These are phyloP conservation scores for Toxonevra muliebris DNA, from an alignment of 2,888 invertebrate genomes.

Conservation along the genomic window DNA sequence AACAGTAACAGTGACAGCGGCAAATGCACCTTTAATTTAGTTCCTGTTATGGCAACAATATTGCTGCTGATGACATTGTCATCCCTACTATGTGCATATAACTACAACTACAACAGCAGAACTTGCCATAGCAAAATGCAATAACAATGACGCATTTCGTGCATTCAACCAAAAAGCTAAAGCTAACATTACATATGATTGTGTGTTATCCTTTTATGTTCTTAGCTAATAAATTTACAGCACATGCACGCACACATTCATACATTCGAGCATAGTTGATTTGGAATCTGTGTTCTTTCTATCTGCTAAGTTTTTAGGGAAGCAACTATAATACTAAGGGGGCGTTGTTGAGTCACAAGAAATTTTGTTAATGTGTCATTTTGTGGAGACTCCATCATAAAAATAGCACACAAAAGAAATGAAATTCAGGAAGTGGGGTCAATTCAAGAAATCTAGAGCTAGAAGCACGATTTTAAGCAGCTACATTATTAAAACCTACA, in stretches of 20 bases:
- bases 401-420: too few species aligned
- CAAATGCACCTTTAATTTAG: conserved; percentile 4
- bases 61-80: not conserved
- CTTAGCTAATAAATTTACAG: not conserved
- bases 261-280: too few species aligned
- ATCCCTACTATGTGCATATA: not conserved
- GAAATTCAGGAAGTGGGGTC: too few species aligned
- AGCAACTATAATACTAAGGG: too few species aligned
- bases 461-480: too few species aligned
- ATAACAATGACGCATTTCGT: conserved; percentile 41
- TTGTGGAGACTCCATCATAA: too few species aligned
- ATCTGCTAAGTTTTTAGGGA: too few species aligned
- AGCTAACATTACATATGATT: conserved; percentile 31
- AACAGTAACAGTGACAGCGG: conserved; percentile 2
- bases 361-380: too few species aligned
- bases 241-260: not conserved
- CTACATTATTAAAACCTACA: too few species aligned
- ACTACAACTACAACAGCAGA: not conserved
- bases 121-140: conserved; percentile 26
- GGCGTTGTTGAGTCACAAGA: too few species aligned
- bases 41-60: not conserved
- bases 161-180: conserved; percentile 54
- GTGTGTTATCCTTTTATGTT: not conserved
- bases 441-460: too few species aligned
- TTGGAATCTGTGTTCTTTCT: too few species aligned